These are phyloP conservation scores for Indicator maculatus DNA, from an alignment of 2,113 vertebrate species.

Conservation along the genomic window DNA sequence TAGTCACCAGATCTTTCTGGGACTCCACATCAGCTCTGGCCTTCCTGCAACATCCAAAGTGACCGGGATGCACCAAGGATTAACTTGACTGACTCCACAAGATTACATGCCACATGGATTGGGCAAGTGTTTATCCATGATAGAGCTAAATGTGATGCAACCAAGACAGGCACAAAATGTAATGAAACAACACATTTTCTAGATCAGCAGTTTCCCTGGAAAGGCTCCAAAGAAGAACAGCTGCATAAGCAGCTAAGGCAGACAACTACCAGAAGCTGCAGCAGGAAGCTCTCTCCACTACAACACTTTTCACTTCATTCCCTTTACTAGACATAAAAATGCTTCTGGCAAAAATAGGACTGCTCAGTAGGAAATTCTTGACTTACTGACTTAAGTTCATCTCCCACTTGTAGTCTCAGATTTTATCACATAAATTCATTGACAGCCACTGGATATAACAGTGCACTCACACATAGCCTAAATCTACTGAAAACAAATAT, in stretches of 20 bases:
- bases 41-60: rapidly evolving
- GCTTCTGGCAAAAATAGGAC: constrained; percentile 1
- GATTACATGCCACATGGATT: background rate
- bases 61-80: background rate
- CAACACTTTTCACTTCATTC: background rate
- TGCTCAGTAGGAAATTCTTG: background rate
- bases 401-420: background rate
- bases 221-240: constrained; percentile 54
- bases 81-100: background rate
- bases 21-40: rapidly evolving
- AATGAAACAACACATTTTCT: constrained; percentile 46
- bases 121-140: background rate
- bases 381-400: background rate
- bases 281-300: background rate
- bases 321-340: background rate
- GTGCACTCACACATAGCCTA: background rate
- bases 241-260: constrained; percentile 55
- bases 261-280: constrained; percentile 24
- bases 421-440: background rate
- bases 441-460: background rate
- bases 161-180: background rate
- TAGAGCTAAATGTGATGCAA: background rate
- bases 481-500: background rate
- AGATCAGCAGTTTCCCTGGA: constrained; percentile 42
- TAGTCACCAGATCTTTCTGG: rapidly evolving